Conservation (phyloP, 2,888 invertebrate genomes). For the Catocala nupta region DNA sequence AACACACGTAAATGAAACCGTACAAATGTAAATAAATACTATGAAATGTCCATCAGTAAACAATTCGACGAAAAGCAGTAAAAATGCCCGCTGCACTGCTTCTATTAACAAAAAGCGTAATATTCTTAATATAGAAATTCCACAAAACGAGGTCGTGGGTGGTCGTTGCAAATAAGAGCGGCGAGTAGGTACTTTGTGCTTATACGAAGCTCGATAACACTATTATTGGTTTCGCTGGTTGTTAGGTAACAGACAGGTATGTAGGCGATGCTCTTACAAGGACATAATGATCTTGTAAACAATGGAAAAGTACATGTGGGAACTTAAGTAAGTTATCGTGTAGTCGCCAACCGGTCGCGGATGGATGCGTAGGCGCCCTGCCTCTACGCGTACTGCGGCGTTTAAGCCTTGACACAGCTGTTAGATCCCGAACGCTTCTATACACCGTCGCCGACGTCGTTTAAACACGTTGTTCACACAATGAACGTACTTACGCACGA, state of each 20-base stretch:
- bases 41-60: neutral
- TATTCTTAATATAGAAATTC: slow-evolving; percentile 26
- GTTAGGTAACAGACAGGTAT: slow-evolving; percentile 20
- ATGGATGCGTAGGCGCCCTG: slow-evolving; percentile 65
- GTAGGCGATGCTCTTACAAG: slow-evolving; percentile 35
- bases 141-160: slow-evolving; percentile 20
- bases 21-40: neutral
- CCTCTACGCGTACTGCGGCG: slow-evolving; percentile 15
- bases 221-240: slow-evolving; percentile 28
- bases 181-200: slow-evolving; percentile 32
- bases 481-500: slow-evolving; percentile 29
- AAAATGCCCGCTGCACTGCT: neutral
- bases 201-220: slow-evolving; percentile 30
- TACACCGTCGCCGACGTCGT: slow-evolving; percentile 5
- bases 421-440: slow-evolving; percentile 16
- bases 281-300: slow-evolving; percentile 52
- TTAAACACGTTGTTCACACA: slow-evolving; percentile 18
- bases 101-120: slow-evolving; percentile 16
- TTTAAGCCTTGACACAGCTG: slow-evolving; percentile 34
- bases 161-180: slow-evolving; percentile 29
- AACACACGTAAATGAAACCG: neutral
- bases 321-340: slow-evolving; percentile 54
- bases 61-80: neutral
- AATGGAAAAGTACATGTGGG: slow-evolving; percentile 62
- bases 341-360: slow-evolving; percentile 49